Conservation (phyloP, 2,888 invertebrate species). For the Drosophila koepferae region DNA sequence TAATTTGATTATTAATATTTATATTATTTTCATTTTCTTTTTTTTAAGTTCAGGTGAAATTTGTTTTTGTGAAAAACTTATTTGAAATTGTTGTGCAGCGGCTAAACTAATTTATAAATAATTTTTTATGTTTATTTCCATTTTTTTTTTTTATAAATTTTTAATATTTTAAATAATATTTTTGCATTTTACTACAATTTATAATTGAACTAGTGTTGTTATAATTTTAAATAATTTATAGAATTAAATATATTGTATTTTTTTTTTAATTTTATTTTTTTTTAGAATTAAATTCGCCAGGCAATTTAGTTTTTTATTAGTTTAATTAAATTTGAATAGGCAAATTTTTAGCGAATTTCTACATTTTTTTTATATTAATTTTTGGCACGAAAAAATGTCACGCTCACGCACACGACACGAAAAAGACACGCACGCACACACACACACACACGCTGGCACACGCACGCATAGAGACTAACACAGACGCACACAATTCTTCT, state of each 20-base stretch:
- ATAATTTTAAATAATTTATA: background rate
- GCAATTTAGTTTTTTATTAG: constrained; percentile 16
- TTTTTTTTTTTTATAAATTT: background rate
- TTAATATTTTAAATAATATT: background rate
- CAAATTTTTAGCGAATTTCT: constrained; percentile 16
- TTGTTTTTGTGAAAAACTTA: background rate
- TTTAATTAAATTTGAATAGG: constrained; percentile 30
- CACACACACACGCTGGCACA: constrained; percentile 19
- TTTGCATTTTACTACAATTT: constrained; percentile 17
- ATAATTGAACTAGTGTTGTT: constrained; percentile 22
- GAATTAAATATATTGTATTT: too few species aligned
- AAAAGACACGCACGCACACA: constrained; percentile 32
- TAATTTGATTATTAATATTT: background rate
- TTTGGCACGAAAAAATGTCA: constrained; percentile 40
- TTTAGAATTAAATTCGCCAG: constrained; percentile 19
- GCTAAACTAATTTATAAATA: constrained; percentile 1
- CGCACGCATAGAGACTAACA: background rate
- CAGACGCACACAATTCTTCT: constrained; percentile 6
- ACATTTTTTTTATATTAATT: constrained; percentile 8
- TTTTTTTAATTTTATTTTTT: background rate
- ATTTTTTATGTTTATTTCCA: background rate
- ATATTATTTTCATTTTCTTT: background rate
- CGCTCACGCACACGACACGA: constrained; percentile 33
- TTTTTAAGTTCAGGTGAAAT: constrained; percentile 1
- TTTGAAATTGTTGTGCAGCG: constrained; percentile 19